Conservation (phyloP, 2,888 invertebrate genomes). For the Eupithecia pulchellata region DNA sequence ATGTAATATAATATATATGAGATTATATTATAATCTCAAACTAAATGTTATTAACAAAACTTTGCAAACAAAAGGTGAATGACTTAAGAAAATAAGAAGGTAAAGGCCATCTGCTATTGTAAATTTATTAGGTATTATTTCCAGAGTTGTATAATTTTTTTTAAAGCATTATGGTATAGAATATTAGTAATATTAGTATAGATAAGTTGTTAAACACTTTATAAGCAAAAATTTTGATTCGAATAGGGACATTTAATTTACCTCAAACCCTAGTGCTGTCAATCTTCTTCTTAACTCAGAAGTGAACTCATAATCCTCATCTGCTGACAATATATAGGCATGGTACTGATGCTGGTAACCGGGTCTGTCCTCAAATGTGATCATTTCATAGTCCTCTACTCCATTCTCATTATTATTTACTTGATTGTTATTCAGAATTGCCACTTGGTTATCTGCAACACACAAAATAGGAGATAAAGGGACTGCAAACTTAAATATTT, state of each 20-base stretch:
- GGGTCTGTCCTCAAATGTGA: conserved; percentile 85
- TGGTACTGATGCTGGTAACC: conserved; percentile 87
- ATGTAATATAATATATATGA: no score
- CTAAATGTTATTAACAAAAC: background rate
- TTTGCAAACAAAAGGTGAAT: background rate
- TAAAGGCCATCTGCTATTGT: background rate
- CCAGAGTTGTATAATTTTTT: no score
- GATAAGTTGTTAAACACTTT: no score
- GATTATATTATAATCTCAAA: no score
- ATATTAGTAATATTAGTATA: no score
- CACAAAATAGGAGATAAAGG: background rate
- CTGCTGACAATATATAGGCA: conserved; percentile 91
- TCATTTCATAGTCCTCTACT: conserved; percentile 50
- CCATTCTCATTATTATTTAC: conserved; percentile 7
- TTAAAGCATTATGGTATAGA: no score
- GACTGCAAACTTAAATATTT: background rate
- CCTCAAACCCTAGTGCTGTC: conserved; percentile 72
- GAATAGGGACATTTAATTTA: conserved; percentile 13
- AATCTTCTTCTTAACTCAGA: conserved; percentile 86
- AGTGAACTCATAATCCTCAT: conserved; percentile 90
- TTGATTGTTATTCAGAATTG: conserved; percentile 16
- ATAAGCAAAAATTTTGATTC: background rate
- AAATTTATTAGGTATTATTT: no score
- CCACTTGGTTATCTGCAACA: conserved; percentile 26
- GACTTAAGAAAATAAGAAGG: background rate